These are phyloP conservation scores for Erythrocercus mccallii DNA, from an alignment of 2,113 vertebrate species.

Conservation along the genomic window DNA sequence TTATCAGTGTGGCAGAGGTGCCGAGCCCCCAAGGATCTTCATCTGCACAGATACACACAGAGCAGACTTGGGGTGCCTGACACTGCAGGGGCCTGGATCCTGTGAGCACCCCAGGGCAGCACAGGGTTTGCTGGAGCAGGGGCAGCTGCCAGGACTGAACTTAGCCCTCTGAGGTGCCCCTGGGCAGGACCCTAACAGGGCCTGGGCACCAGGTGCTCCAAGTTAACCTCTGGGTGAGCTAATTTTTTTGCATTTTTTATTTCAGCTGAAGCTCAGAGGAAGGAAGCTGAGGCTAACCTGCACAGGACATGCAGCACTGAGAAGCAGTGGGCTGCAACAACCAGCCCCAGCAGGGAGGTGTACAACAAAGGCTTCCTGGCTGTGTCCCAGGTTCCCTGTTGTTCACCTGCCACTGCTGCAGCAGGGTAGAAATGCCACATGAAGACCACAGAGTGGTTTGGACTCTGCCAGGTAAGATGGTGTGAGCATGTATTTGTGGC, in stretches of 20 bases:
- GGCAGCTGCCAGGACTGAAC: accelerated
- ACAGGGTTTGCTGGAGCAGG: neutral
- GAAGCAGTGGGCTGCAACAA: accelerated
- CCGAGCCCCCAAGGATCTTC: neutral
- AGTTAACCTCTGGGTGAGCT: neutral
- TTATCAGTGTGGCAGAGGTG: neutral
- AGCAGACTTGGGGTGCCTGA: neutral
- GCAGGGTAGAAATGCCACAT: neutral
- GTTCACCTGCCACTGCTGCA: no score
- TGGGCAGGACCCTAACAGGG: neutral
- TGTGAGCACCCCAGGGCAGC: neutral
- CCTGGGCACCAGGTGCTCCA: neutral
- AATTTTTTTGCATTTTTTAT: neutral
- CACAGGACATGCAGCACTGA: accelerated
- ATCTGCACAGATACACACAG: neutral
- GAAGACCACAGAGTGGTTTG: accelerated
- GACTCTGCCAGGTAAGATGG: neutral
- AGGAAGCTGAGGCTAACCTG: neutral
- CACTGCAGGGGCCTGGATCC: neutral
- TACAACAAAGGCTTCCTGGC: neutral
- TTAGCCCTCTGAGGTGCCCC: accelerated
- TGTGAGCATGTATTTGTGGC: accelerated
- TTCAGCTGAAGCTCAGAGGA: neutral
- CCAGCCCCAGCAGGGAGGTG: neutral
- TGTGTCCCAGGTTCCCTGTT: neutral